These are phyloP conservation scores for Calcarius lapponicus DNA, from an alignment of 2,797 vertebrate species.

Conservation along the genomic window DNA sequence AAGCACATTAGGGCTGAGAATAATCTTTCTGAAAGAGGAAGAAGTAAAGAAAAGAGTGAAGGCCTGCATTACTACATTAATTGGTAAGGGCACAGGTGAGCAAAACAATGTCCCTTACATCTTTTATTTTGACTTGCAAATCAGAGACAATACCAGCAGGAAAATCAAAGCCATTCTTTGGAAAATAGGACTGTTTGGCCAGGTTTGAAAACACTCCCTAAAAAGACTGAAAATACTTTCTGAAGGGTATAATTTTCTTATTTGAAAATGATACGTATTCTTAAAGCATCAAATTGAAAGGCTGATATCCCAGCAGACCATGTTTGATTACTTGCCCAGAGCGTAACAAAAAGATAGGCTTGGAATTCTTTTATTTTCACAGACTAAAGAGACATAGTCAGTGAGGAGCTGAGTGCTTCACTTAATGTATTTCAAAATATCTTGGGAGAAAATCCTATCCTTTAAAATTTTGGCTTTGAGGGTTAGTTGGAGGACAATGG, in stretches of 20 bases:
- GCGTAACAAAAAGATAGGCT: background rate
- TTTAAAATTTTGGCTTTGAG: conserved; percentile 15
- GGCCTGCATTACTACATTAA: background rate
- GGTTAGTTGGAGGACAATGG: background rate
- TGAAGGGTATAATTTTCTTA: background rate
- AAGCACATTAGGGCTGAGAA: background rate
- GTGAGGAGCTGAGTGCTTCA: background rate
- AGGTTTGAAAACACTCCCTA: background rate
- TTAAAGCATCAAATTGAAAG: background rate
- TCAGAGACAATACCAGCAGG: background rate
- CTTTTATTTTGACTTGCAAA: background rate
- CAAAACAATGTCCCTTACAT: background rate
- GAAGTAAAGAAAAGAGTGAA: background rate
- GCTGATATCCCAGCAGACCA: background rate
- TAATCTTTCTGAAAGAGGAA: background rate
- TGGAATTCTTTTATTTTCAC: conserved; percentile 44
- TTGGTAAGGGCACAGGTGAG: background rate
- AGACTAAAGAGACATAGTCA: background rate
- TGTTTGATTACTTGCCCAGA: conserved; percentile 10
- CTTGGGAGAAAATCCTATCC: conserved; percentile 37
- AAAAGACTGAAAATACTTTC: background rate
- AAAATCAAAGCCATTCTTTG: background rate
- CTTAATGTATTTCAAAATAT: conserved; percentile 29
- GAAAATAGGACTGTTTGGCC: background rate
- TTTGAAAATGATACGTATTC: background rate